Base-by-base conservation (phyloP, 2,888 invertebrate species). In the Drosophila suboccidentalis region DNA sequence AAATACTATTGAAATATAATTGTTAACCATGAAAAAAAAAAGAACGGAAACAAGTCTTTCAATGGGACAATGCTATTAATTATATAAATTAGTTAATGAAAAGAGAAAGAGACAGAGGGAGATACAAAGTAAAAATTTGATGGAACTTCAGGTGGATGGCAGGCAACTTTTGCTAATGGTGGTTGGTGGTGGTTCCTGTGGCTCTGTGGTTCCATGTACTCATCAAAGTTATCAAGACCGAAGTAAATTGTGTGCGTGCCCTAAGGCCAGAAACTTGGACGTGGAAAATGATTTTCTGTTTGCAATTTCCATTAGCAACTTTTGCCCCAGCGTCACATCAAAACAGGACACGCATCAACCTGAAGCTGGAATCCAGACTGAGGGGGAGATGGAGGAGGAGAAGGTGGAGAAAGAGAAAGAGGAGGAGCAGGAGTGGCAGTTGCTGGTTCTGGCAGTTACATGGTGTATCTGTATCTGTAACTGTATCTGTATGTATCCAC, bases 1-100 rank as follows among this genome's bases (percentile, higher is more conserved):
- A 89, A 87, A 88, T 82, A 91, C 91, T 91, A 92, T 92, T 92
- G 90, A 92, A 92, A 91, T 92, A 92, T 92, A 92, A 92, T 91
- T 92, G 92, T 92, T 92, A 92, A 92, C 91, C 92, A 91, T 81
- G 90, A 82, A 85, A 79, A 75, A 78, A 78, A 69, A 59, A 50
- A 29, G 26, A 26, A 26, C 32, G 22, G 15, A 51, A 17, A 46
- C 47, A 34, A 60, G 82, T 70, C 63, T 83, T 87, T 82, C 58
- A 79, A 69, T 81, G 69, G 61, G 54, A 72, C 61, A 68, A 59
- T 46, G 68, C 49, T 50, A 57, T 75, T 86, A 67, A 87, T 80
- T 78, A 46, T 60, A 72, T 74, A 72, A 82, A 86, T 85, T 83
- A 81, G 55, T 71, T 78, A 86, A 88, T 86, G 73, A 63, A 22